Base-by-base conservation (phyloP, 2,888 invertebrate genomes). In the Parnassius apollo region DNA sequence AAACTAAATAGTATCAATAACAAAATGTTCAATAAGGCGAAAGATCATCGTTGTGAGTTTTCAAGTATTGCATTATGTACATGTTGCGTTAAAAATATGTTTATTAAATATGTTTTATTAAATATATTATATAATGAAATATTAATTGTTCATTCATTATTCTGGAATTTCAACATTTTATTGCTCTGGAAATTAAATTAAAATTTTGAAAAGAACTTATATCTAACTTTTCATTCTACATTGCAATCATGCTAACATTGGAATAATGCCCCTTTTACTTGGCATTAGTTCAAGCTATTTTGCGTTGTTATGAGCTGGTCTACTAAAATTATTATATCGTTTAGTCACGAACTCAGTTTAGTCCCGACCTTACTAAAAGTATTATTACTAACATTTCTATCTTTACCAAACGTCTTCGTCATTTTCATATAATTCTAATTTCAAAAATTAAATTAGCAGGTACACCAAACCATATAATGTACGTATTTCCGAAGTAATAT, bases 281-380 rank as follows among this genome's bases (percentile, higher is more conserved):
- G 86, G 87, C 86, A 83, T 73, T 71, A 59, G 77, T 82, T 85
- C 87, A 87, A 86, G 77, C 68, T 76, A 78, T 83, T 85, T 77
- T 85, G 83, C 86, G 86, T 78, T 80, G 78, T 80, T 80, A 71
- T 73, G 74, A 78, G 75, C 76, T 75, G 75, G 71, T 79, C 71
- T 75, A 77, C 81, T 81, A 78, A 82, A 84, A 80, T 80, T 75
- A 79, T 81, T 78, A 77, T 74, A 72, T 75, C 75, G 75, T 58
- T 75, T 79, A 77, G 76, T 78, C 75, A 75, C 71, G 68, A 71
- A 65, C 48, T 44, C 52, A 13, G 61, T 57, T 59, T 45, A 49
- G 48, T 56, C 46, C 22, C 53, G 50, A 52, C 50, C 13, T 57
- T 49, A 54, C 57, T 44, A 44, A 52, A 57, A 50, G 2, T 52